Evolutionary conservation across 2,113 vertebrate species (phyloP).

Genomic region (Dolichallabes microphthalmus): DNA sequence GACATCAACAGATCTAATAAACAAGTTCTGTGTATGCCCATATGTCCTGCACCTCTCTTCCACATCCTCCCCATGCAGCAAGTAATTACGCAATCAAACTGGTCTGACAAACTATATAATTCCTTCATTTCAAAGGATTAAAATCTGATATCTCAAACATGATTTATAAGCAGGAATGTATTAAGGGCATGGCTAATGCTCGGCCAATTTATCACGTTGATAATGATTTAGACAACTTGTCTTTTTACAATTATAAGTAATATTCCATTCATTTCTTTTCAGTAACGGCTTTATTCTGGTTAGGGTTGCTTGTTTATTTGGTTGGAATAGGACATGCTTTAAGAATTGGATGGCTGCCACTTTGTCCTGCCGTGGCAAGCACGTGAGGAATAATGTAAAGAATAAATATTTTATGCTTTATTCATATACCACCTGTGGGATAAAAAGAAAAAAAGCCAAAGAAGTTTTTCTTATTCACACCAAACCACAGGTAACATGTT

Average conservation of each 20-base stretch:
- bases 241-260: not conserved
- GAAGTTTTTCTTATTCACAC: not conserved
- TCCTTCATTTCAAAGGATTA: not conserved
- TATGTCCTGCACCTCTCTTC: not conserved
- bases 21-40: slow-evolving; percentile 10
- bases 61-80: not conserved
- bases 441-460: not conserved
- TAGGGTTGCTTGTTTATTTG: not conserved
- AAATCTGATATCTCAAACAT: not conserved
- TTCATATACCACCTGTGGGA: not conserved
- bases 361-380: slow-evolving; percentile 9
- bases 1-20: not conserved
- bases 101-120: not conserved
- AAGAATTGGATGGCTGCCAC: slow-evolving; percentile 2
- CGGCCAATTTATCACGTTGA: not conserved
- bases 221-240: not conserved
- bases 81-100: slow-evolving; percentile 10
- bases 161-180: not conserved
- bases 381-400: slow-evolving; percentile 5
- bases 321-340: not conserved
- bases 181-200: not conserved
- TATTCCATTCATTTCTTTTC: not conserved
- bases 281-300: not conserved
- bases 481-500: not conserved
- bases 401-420: not conserved